A percentile compares a stretch with the other conserved stretches of the same genome.
These are phyloP conservation scores for Acanthoscelides obtectus DNA, from an alignment of 2,888 invertebrate genomes.

Conservation along the genomic window DNA sequence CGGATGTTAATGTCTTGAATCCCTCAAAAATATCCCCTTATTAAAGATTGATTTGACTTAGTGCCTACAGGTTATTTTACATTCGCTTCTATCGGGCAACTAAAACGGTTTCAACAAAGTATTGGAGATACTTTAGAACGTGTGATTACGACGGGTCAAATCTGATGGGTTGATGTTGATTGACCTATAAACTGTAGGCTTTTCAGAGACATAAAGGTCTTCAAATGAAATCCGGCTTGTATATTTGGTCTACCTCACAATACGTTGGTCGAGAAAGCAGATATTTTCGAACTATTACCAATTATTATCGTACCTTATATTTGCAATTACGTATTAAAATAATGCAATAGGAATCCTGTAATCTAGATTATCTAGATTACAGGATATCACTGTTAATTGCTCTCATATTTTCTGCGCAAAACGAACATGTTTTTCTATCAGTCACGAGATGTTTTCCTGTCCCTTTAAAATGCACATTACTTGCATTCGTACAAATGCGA, in stretches of 20 bases:
- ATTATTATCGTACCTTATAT: too few species aligned
- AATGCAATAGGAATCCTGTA: too few species aligned
- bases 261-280: too few species aligned
- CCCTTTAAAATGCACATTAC: too few species aligned
- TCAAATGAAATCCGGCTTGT: not conserved
- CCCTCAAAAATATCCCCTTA: constrained; percentile 19
- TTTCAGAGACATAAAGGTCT: not conserved
- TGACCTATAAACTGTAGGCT: not conserved
- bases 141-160: not conserved
- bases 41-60: constrained; percentile 30
- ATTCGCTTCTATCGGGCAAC: not conserved
- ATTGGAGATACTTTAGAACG: not conserved
- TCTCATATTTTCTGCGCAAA: too few species aligned
- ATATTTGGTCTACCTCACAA: not conserved
- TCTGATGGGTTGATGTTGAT: not conserved
- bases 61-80: constrained; percentile 29
- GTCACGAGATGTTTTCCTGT: too few species aligned
- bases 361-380: too few species aligned
- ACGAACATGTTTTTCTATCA: too few species aligned
- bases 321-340: too few species aligned
- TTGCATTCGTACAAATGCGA: too few species aligned
- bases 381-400: too few species aligned
- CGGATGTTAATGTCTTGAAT: not conserved
- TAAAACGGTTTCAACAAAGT: not conserved
- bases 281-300: too few species aligned